Percentiles rank a stretch among this genome's conserved stretches.
Conservation (phyloP, 1,140 invertebrate genomes). For the Zaprionus gabonicus region DNA sequence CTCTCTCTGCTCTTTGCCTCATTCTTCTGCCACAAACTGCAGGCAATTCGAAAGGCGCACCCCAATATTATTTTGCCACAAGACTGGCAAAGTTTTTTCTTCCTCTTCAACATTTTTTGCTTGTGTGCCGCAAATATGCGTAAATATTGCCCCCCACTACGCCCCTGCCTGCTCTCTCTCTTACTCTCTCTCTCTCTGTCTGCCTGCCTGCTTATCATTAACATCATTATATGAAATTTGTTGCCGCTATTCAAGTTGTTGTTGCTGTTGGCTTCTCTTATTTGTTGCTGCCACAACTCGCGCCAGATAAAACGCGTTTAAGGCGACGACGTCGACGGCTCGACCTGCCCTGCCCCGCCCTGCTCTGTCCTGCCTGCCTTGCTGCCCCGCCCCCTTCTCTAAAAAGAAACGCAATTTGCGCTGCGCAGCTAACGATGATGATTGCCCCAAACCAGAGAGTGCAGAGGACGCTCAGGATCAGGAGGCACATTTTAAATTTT, state of each 20-base stretch:
- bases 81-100: conserved; percentile 20
- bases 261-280: conserved; percentile 37
- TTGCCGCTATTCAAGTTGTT: conserved; percentile 31
- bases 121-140: conserved; percentile 50
- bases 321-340: conserved; percentile 35
- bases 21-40: conserved; percentile 20
- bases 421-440: conserved; percentile 78
- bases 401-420: conserved; percentile 75
- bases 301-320: conserved; percentile 51
- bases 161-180: not conserved
- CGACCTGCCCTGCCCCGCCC: not conserved
- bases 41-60: conserved; percentile 34
- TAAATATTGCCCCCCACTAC: conserved; percentile 36
- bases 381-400: not conserved
- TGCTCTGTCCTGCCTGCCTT: no score
- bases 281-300: conserved; percentile 35
- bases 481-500: conserved; percentile 73
- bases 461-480: conserved; percentile 18
- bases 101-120: conserved; percentile 16
- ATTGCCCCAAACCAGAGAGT: conserved; percentile 60
- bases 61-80: conserved; percentile 16
- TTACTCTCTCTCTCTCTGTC: conserved; percentile 4
- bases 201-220: conserved; percentile 60
- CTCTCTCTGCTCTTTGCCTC: not conserved
- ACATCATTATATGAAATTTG: conserved; percentile 65